Evolutionary conservation across 2,113 vertebrate genomes (phyloP).

Genomic region (Chinchilla lanigera): DNA sequence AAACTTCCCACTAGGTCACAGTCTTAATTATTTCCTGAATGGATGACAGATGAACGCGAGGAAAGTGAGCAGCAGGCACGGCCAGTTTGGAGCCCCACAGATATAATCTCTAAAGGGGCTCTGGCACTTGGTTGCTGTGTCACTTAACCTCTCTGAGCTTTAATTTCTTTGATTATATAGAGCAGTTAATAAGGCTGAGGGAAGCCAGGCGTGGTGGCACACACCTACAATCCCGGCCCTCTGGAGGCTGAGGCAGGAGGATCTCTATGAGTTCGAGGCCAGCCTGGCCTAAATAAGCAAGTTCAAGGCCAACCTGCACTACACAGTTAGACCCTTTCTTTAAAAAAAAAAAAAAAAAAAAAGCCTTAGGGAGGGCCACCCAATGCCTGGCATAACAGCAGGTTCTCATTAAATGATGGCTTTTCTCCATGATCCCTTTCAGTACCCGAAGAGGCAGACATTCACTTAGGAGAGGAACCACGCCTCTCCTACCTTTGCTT

Average conservation of each 20-base stretch:
- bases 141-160: conserved; percentile 62
- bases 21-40: background rate
- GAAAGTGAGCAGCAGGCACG: background rate
- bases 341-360: background rate
- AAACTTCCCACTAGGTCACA: background rate
- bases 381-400: background rate
- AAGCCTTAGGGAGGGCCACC: conserved; percentile 21
- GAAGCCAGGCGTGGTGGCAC: background rate
- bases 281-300: too few relatives aligned
- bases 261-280: background rate
- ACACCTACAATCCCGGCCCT: background rate
- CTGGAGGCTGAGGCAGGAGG: background rate
- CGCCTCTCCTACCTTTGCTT: background rate
- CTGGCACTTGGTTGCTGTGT: conserved; percentile 32
- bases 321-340: background rate
- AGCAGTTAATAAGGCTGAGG: background rate
- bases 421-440: conserved; percentile 7
- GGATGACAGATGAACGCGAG: background rate
- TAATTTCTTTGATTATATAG: background rate
- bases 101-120: background rate
- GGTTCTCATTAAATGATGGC: conserved; percentile 4
- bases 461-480: background rate
- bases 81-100: background rate
- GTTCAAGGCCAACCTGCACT: background rate
- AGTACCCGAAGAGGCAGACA: background rate